Evolutionary conservation across 2,797 vertebrate genomes (phyloP).

Genomic region (Darevskia nairensis): DNA sequence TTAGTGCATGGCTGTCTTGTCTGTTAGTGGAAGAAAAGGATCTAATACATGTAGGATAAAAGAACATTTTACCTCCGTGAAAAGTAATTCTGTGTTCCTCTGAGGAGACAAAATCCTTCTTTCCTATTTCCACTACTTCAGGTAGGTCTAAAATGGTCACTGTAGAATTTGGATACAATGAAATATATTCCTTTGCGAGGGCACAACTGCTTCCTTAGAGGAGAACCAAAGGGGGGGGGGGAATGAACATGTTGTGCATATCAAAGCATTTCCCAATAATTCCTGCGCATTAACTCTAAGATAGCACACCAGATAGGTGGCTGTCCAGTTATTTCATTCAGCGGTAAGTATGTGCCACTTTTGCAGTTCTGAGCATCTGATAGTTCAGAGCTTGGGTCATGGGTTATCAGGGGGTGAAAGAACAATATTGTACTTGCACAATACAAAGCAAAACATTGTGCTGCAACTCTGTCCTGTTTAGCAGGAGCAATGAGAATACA

Average conservation of each 20-base stretch:
- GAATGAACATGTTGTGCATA: neutral
- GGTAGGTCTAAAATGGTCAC: conserved; percentile 89
- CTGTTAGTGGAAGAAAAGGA: too few relatives aligned
- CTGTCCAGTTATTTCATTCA: neutral
- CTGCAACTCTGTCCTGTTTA: too few relatives aligned
- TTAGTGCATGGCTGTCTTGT: too few relatives aligned
- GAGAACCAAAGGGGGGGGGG: neutral
- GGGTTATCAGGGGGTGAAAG: too few relatives aligned
- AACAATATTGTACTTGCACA: too few relatives aligned
- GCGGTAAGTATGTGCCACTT: too few relatives aligned
- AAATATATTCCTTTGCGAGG: conserved; percentile 83
- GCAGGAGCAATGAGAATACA: too few relatives aligned
- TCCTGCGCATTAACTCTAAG: neutral
- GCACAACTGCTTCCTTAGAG: conserved; percentile 86
- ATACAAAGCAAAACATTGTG: too few relatives aligned
- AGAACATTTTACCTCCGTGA: conserved; percentile 78
- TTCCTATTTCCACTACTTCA: conserved; percentile 80
- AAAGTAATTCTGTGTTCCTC: conserved; percentile 78
- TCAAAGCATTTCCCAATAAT: neutral
- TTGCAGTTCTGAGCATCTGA: too few relatives aligned
- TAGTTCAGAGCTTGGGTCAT: too few relatives aligned
- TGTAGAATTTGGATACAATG: conserved; percentile 81
- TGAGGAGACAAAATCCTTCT: conserved; percentile 74
- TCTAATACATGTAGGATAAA: neutral
- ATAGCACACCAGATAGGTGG: neutral